phyloP scores from a whole-genome alignment of 1,140 invertebrate species.

The Dendroctonus ponderosae region DNA sequence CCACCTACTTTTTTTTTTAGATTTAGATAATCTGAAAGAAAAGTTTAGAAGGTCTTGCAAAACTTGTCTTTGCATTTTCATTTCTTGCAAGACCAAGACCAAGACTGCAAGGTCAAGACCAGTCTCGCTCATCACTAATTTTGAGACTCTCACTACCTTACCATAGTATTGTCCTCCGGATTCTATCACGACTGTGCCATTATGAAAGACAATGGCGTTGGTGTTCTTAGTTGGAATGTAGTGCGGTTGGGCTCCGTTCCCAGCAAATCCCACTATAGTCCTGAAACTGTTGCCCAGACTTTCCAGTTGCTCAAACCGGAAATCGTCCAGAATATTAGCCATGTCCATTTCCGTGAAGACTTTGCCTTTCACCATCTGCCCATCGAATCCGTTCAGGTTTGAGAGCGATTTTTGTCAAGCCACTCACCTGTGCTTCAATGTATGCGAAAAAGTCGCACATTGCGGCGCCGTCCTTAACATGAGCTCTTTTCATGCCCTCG shows the following conservation, averaged over 20 bases:
- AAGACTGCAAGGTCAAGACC: too few species aligned
- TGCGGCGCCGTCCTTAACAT: conserved; percentile 82
- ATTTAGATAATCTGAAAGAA: too few species aligned
- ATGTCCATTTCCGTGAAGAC: conserved; percentile 69
- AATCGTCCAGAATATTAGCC: conserved; percentile 62
- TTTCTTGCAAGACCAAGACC: conserved; percentile 9
- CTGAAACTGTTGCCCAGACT: conserved; percentile 75
- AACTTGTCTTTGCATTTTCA: too few species aligned
- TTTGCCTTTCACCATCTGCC: conserved; percentile 39
- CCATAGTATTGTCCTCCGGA: conserved; percentile 72
- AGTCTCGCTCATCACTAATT: background rate
- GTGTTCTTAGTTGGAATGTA: conserved; percentile 79
- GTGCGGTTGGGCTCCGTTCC: conserved; percentile 88
- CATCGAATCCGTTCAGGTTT: conserved; percentile 5
- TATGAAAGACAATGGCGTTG: conserved; percentile 66
- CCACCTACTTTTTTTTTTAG: too few species aligned
- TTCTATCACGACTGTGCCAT: conserved; percentile 67
- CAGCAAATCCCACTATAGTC: conserved; percentile 86
- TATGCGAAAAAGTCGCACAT: conserved; percentile 88
- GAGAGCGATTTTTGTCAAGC: background rate
- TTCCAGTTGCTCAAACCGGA: conserved; percentile 65
- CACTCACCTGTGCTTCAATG: conserved; percentile 67
- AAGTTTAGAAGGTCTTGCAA: too few species aligned
- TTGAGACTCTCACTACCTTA: too few species aligned
- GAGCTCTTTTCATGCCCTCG: conserved; percentile 82